These are phyloP conservation scores for Pelobates cultripes DNA, from an alignment of 2,797 vertebrate genomes.

Conservation along the genomic window DNA sequence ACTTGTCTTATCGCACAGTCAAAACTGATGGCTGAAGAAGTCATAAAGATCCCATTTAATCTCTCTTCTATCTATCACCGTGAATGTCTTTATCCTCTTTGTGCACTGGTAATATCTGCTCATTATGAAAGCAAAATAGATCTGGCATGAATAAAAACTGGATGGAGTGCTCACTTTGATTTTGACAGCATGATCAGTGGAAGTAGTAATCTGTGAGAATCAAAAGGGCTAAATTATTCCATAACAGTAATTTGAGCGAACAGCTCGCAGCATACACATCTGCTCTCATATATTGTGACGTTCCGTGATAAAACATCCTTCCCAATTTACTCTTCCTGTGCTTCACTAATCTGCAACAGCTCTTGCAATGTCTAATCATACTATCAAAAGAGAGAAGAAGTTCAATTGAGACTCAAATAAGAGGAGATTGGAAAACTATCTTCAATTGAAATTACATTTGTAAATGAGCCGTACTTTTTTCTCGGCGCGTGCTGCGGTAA, in stretches of 20 bases:
- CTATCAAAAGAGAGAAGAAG: conserved; percentile 81
- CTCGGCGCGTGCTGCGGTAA: conserved; percentile 72
- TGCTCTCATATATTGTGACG: conserved; percentile 84
- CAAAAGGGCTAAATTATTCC: conserved; percentile 88
- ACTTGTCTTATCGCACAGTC: conserved; percentile 84
- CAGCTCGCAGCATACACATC: conserved; percentile 84
- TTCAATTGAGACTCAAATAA: conserved; percentile 81
- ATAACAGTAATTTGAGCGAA: conserved; percentile 87
- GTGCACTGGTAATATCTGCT: conserved; percentile 89
- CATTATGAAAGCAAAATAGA: conserved; percentile 95
- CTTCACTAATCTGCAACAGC: conserved; percentile 85
- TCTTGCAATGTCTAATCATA: conserved; percentile 90
- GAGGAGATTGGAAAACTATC: conserved; percentile 82
- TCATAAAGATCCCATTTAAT: conserved; percentile 95
- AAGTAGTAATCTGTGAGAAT: conserved; percentile 84
- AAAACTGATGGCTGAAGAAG: conserved; percentile 89
- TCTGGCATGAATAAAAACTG: conserved; percentile 89
- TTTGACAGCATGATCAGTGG: conserved; percentile 88
- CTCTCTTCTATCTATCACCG: conserved; percentile 87
- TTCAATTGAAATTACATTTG: conserved; percentile 89
- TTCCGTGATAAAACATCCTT: conserved; percentile 93
- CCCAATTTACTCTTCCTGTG: conserved; percentile 91
- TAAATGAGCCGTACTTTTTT: conserved; percentile 87
- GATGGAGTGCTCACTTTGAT: conserved; percentile 88
- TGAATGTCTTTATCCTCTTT: conserved; percentile 85